Base-by-base conservation (phyloP, 1,140 invertebrate species). In the Myzus persicae region DNA sequence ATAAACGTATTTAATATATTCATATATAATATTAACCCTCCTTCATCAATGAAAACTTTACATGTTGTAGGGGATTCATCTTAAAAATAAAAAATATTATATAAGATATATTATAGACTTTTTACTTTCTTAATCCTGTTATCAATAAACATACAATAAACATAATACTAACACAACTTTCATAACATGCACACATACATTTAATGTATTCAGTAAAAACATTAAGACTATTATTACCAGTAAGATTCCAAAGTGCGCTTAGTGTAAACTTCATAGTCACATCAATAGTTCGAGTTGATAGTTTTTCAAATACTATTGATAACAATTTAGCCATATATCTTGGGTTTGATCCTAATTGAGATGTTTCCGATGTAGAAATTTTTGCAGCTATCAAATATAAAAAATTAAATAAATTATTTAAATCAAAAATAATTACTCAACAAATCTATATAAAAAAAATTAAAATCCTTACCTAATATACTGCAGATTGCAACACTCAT, bases 401-500 rank as follows among this genome's bases (percentile, higher is more conserved):
- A 46, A 46, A 85, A 51, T 59, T 31, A 40, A 84, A 84, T 38
- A 82, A 82, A 82, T 40, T 1, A 40, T 42, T 85, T 31, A 40
- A 42, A 85, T 26, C 42, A 85, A 85, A 40, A 31, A 84, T 24
- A 84, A 40, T 40, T 26, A 40, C 22, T 24, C 20, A 9, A 84
- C 38, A 4, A 4, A 40, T 54, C 24, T 9, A 54, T 54, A 89
- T 51, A 89, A 18, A 54, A 51, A 90, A 90, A 67, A 42, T 26
- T 90, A 67, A 90, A 59, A 40, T 26, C 36, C 44, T 94, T 93
- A 94, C 94, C 96, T 8, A 97, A 94, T 93, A 98, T 98, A 91
- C 97, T 97, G 94, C 97, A 97, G 94, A 98, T 98, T 6, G 97
- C 97, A 31, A 98, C 97, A 81, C 97, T 97, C 97, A 98, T 98